phyloP scores from a whole-genome alignment of 2,113 vertebrate species.

The Pseudopodoces humilis region DNA sequence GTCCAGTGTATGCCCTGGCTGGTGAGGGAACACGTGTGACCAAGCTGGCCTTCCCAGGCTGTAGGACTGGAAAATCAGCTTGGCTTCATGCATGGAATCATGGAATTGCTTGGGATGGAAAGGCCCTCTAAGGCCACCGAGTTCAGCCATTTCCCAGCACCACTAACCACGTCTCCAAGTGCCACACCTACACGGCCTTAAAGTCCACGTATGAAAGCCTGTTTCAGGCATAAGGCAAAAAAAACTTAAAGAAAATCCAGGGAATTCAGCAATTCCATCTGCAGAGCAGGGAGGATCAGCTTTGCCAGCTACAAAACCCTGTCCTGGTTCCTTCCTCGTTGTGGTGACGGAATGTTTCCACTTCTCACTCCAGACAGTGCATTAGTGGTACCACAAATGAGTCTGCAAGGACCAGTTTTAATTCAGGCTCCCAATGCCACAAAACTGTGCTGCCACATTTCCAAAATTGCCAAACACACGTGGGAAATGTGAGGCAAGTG shows the following conservation, averaged over 20 bases:
- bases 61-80: neutral
- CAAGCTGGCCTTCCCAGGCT: neutral
- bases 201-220: neutral
- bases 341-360: neutral
- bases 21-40: rapidly evolving
- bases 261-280: neutral
- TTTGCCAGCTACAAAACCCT: neutral
- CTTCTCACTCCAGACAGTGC: neutral
- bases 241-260: neutral
- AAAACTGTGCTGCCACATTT: neutral
- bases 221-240: neutral
- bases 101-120: neutral
- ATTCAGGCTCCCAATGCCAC: neutral
- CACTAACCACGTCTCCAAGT: neutral
- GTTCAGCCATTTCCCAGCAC: neutral
- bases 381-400: neutral
- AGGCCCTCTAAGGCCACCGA: neutral
- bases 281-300: neutral
- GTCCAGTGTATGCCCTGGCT: neutral
- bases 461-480: neutral
- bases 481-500: rapidly evolving
- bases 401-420: neutral
- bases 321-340: neutral
- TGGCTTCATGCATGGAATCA: neutral
- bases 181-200: neutral